Conservation (phyloP, 2,113 vertebrate species). For the Riparia riparia region DNA sequence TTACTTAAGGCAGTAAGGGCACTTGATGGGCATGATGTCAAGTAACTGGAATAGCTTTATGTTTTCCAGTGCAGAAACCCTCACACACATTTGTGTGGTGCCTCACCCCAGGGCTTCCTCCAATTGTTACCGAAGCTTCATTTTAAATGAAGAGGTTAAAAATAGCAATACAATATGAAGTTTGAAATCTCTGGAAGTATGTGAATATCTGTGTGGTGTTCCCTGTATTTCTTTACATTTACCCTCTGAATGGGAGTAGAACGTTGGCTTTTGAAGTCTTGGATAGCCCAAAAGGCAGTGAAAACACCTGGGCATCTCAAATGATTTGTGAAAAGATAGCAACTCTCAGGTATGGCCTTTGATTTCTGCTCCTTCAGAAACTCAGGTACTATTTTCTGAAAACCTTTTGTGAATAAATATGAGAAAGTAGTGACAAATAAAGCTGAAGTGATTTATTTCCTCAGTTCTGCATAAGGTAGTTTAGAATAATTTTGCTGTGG, state of each 20-base stretch:
- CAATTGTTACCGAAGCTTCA: constrained; percentile 8
- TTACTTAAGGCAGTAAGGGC: not conserved
- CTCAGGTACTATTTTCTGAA: not conserved
- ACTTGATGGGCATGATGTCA: not conserved
- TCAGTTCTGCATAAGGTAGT: not conserved
- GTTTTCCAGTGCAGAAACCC: not conserved
- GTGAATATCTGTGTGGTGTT: not conserved
- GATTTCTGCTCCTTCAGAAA: not conserved
- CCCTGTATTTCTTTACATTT: not conserved
- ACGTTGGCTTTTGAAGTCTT: not conserved
- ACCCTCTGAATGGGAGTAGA: not conserved
- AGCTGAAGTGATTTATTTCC: not conserved
- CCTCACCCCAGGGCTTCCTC: constrained; percentile 53
- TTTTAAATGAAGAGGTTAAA: constrained; percentile 37
- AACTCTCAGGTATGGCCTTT: rapidly evolving
- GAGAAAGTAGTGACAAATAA: not conserved
- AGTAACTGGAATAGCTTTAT: not conserved
- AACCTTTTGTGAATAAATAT: not conserved
- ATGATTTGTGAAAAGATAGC: not conserved
- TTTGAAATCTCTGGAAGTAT: not conserved
- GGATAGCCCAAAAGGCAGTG: not conserved
- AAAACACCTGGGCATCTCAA: not conserved
- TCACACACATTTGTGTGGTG: not conserved
- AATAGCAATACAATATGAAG: not conserved
- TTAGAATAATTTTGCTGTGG: not conserved